A percentile compares a stretch with the other conserved stretches of the same genome.
Evolutionary conservation across 2,113 vertebrate species (phyloP).

Genomic region (Tyrannus savana): DNA sequence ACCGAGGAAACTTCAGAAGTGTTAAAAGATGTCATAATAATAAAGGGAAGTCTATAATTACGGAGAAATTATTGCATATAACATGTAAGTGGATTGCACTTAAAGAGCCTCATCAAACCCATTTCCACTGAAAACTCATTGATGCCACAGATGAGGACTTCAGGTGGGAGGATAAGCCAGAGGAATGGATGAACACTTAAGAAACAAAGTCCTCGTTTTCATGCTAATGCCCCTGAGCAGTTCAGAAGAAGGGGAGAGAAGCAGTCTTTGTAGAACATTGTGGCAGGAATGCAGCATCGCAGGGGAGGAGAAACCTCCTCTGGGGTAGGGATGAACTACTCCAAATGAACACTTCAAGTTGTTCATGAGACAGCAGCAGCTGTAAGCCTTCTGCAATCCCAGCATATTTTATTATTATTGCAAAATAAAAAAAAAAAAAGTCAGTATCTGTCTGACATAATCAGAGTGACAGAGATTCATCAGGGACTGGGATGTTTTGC

Average conservation of each 20-base stretch:
- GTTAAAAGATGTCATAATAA: conserved; percentile 69
- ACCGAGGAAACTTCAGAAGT: conserved; percentile 65
- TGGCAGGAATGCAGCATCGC: neutral
- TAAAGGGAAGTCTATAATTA: conserved; percentile 60
- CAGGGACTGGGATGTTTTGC: conserved; percentile 5
- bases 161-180: conserved; percentile 55
- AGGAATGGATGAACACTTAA: conserved; percentile 63
- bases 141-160: conserved; percentile 68
- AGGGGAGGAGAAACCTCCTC: conserved; percentile 33
- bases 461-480: conserved; percentile 53
- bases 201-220: conserved; percentile 61
- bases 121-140: conserved; percentile 50
- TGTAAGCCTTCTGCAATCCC: conserved; percentile 24
- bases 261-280: neutral
- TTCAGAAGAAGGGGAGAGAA: conserved; percentile 62
- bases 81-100: conserved; percentile 61
- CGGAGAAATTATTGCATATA: conserved; percentile 60
- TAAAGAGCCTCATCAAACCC: conserved; percentile 71
- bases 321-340: neutral
- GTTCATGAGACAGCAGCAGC: conserved; percentile 18
- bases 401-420: conserved; percentile 33
- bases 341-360: conserved; percentile 2
- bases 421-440: neutral
- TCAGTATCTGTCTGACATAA: conserved; percentile 9
- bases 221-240: conserved; percentile 64